Percentiles rank a stretch among this genome's conserved stretches.
phyloP scores from a whole-genome alignment of 2,888 invertebrate species.

The Metallyticus violacea region DNA sequence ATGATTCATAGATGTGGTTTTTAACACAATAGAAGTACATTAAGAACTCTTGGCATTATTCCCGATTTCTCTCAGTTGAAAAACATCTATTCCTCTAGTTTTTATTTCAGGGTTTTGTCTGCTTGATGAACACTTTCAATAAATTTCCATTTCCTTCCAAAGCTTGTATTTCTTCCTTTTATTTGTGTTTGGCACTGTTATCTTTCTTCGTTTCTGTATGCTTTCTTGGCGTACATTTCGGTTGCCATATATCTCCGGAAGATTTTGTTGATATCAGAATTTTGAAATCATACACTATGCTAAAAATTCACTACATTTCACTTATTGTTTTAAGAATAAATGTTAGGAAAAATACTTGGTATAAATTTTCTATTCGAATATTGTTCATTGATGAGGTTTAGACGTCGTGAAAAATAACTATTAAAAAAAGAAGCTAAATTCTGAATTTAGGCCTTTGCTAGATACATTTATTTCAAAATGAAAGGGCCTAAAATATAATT shows the following conservation, averaged over 20 bases:
- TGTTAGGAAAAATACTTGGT: no score
- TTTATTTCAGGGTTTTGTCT: background rate
- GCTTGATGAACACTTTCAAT: background rate
- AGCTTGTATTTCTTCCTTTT: background rate
- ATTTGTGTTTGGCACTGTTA: background rate
- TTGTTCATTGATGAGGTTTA: no score
- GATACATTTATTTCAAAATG: no score
- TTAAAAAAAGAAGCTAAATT: no score
- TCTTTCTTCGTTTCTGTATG: background rate
- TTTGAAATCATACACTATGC: no score
- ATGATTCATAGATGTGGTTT: background rate
- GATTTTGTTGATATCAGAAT: no score
- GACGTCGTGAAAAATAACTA: no score
- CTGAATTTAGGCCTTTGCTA: no score
- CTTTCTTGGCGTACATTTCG: background rate
- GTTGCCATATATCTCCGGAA: background rate
- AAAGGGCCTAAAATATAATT: no score
- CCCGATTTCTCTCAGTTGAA: background rate
- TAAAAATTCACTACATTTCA: no score
- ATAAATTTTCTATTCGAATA: no score
- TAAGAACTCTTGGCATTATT: background rate
- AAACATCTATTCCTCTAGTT: background rate
- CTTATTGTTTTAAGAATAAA: no score
- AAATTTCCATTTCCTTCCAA: background rate
- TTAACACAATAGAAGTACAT: background rate